Evolutionary conservation across 1,140 invertebrate species (phyloP).

Genomic region (Odontomachus brunneus): DNA sequence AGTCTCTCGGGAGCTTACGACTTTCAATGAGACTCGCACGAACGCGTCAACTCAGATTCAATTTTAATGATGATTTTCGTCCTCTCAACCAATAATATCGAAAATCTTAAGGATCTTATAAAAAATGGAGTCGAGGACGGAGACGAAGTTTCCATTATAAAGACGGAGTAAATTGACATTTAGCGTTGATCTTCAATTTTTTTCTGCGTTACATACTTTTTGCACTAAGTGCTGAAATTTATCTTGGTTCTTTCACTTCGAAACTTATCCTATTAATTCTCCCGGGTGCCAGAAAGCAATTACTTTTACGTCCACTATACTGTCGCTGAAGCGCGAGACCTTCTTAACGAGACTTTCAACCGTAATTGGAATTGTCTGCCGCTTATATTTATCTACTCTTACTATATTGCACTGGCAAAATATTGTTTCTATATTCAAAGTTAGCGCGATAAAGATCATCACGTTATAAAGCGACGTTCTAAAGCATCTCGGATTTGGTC

Average conservation of each 20-base stretch:
- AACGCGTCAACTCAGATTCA: neutral
- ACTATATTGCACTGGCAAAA: neutral
- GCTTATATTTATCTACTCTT: conserved; percentile 21
- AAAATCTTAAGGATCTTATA: neutral
- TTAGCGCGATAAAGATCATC: too few species aligned
- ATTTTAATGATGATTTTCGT: neutral
- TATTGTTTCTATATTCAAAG: conserved; percentile 9
- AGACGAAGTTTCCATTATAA: neutral
- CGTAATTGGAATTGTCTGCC: conserved; percentile 40
- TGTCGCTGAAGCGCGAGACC: neutral
- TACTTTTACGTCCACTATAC: conserved; percentile 30
- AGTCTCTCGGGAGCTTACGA: neutral
- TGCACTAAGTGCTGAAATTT: conserved; percentile 10
- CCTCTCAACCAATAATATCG: neutral
- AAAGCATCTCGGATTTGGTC: neutral
- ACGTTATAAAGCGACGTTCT: neutral
- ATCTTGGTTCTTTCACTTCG: conserved; percentile 5
- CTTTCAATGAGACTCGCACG: neutral
- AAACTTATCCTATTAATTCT: conserved; percentile 55
- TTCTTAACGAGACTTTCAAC: conserved; percentile 27
- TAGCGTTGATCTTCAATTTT: neutral
- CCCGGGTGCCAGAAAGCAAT: conserved; percentile 25
- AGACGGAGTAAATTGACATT: neutral
- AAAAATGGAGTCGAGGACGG: neutral
- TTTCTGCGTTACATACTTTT: conserved; percentile 3